phyloP scores from a whole-genome alignment of 2,113 vertebrate species.

The Taxidea taxus region DNA sequence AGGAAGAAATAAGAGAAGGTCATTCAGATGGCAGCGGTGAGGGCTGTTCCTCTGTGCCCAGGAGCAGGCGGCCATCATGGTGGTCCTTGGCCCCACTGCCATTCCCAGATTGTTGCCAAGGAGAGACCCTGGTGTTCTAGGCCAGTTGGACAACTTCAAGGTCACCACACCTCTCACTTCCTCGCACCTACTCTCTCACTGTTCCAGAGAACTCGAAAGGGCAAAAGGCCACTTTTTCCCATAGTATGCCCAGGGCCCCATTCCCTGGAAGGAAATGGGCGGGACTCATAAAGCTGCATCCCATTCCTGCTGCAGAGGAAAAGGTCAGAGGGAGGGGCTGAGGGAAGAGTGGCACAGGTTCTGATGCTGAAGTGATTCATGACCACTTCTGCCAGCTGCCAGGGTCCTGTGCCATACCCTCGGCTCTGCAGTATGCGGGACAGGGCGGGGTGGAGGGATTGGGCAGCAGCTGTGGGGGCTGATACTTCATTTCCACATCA shows the following conservation, averaged over 20 bases:
- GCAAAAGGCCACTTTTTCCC: background rate
- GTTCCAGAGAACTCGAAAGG: background rate
- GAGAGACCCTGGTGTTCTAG: background rate
- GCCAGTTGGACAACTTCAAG: background rate
- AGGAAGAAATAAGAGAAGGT: conserved; percentile 62
- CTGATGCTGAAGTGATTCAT: conserved; percentile 57
- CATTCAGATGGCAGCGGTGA: background rate
- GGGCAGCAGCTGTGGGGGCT: conserved; percentile 25
- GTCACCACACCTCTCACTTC: conserved; percentile 33
- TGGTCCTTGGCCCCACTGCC: background rate
- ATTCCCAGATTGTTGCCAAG: conserved; percentile 6
- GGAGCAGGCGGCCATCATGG: background rate
- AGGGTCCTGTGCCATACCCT: background rate
- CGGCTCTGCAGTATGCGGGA: background rate
- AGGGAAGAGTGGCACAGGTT: background rate
- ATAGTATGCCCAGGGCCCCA: background rate
- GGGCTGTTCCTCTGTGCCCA: background rate
- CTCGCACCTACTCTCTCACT: conserved; percentile 14
- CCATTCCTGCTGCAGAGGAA: conserved; percentile 59
- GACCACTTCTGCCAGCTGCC: conserved; percentile 29
- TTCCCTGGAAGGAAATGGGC: conserved; percentile 56
- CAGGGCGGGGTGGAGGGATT: rapidly evolving
- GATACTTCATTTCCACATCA: background rate
- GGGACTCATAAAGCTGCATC: background rate
- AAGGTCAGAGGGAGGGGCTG: background rate